Base-by-base conservation (phyloP, 2,888 invertebrate genomes). In the Lepidocyrtinus sp. region DNA sequence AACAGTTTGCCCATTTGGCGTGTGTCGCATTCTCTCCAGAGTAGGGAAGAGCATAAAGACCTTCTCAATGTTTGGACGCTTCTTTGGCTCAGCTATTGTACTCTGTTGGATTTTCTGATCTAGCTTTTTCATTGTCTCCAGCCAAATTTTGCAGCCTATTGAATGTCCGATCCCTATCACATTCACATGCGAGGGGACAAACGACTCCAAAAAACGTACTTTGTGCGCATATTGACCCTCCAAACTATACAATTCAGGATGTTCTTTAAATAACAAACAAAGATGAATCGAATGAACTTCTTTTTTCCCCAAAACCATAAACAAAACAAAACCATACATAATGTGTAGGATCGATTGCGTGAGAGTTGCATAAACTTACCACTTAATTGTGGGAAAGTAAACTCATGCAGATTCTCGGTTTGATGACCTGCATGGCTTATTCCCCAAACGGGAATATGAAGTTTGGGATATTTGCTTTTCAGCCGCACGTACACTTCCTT, bases 91-190 rank as follows among this genome's bases (percentile, higher is more conserved):
- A n/a, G 75, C 88, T 2, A 77, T 91, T 89, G 83, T 92, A 72
- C 36, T 15, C 64, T 19, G 2, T 2, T 36, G 36, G 3, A 15
- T 59, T 21, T 87, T 80, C 17, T 87, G 84, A n/a, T 85, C 82
- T 26, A 89, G 85, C 21, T 86, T 89, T 84, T 93, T 91, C 26
- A 95, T 87, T 67, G 96, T 88, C 87, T 96, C 93, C 75, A 96
- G 88, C 82, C 93, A 91, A 87, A 96, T 92, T 92, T 96, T 96
- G 71, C 94, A 92, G 1, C 98, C 98, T 87, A 97, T 95, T 0
- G 97, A 97, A 90, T 98, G 97, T 1, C 95, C 96, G 85, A 97
- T 91, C 50, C 97, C 89, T 88, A 96, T 93, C 55, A 98, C 88
- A 88, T 91, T 93, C n/a, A 93, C 92, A 87, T 92, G 90, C 83